Base-by-base conservation (phyloP, 2,888 invertebrate species). In the Lepetodrilus schrolli region DNA sequence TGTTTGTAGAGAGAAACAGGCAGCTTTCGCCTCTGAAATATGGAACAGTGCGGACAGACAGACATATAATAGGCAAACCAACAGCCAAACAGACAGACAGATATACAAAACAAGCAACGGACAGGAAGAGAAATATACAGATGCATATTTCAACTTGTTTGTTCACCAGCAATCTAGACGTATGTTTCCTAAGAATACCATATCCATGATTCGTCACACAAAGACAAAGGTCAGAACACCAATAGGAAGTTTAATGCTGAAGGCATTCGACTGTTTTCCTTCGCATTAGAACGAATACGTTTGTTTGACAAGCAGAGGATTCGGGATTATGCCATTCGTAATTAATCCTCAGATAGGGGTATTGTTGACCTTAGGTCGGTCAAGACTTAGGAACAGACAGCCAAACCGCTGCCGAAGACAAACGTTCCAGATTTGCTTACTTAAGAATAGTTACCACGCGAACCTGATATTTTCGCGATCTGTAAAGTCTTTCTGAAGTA, bases 291-390 rank as follows among this genome's bases (percentile, higher is more conserved):
- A 58, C 34, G 30, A 58, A 58, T 58, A 30, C 58, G 58, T 58
- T 58, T 58, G 58, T 58, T 58, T 58, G 58, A 58, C 58, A 58
- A 58, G 58, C 58, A 8, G 34, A n/a, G n/a, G 58, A 30, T 58
- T 30, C 58, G 58, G 58, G 58, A 58, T 58, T 58, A 34, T 30
- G 30, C 13, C 58, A 30, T 58, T 30, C 30, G 26, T 58, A 51
- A 51, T 51, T 51, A 51, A 51, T 51, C 51, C 51, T 26, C 2
- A 8, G 51, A 26, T 4, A 26, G 21, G 21, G 3, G 21, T 23
- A 58, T 30, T 23, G 17, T 34, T 21, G 58, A 30, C 58, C 58
- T 58, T 30, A 13, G 43, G 43, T 43, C 17, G 43, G 17, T 13
- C 43, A 17, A 43, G 43, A 17, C 43, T 43, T 43, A 17, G n/a